phyloP scores from a whole-genome alignment of 1,140 invertebrate species.

The Cheumatopsyche charites region DNA sequence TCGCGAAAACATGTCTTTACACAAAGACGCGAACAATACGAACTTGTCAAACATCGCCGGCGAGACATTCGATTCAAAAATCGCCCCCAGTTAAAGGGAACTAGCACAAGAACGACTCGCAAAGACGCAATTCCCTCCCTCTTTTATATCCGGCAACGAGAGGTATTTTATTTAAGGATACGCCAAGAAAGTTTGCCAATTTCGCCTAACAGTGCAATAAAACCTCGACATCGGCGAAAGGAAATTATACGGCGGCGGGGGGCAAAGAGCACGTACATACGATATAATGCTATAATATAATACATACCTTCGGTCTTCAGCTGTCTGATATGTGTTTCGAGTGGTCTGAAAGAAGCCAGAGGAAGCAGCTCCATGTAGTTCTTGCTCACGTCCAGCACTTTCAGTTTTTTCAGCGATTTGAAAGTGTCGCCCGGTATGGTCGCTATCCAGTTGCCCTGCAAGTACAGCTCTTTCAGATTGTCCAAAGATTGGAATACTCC shows the following conservation, averaged over 20 bases:
- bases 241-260: background rate
- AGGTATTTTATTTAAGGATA: conserved; percentile 28
- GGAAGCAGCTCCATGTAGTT: conserved; percentile 86
- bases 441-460: conserved; percentile 84
- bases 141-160: conserved; percentile 14
- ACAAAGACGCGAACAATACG: too few relatives aligned
- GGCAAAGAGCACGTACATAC: too few relatives aligned
- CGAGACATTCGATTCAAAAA: background rate
- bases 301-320: conserved; percentile 77
- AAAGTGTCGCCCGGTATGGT: conserved; percentile 80
- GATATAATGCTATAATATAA: too few relatives aligned
- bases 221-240: background rate
- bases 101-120: background rate
- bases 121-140: conserved; percentile 7
- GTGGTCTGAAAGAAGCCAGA: conserved; percentile 72
- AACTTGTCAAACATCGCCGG: too few relatives aligned
- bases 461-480: conserved; percentile 75
- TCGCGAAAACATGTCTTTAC: too few relatives aligned
- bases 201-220: conserved; percentile 16
- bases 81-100: conserved; percentile 1
- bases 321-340: conserved; percentile 81
- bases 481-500: conserved; percentile 76
- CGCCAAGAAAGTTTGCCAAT: conserved; percentile 21
- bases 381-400: conserved; percentile 79
- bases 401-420: conserved; percentile 76